These are phyloP conservation scores for Coryphaenoides rupestris DNA, from an alignment of 2,113 vertebrate genomes.

Conservation along the genomic window DNA sequence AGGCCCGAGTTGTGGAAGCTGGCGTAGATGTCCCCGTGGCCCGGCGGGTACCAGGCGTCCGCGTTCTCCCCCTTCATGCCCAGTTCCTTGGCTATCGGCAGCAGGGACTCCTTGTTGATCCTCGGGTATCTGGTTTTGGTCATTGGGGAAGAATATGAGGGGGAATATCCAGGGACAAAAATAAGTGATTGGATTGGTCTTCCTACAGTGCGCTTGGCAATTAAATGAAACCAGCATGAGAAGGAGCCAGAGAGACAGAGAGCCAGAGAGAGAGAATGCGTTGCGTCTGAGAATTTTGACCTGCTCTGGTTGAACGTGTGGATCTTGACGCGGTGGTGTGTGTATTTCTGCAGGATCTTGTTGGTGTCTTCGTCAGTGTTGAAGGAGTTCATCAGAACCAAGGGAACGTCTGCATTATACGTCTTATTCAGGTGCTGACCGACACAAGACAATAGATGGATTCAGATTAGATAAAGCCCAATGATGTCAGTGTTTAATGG, in stretches of 20 bases:
- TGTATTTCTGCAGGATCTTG: conserved; percentile 97
- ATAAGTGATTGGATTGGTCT: too few species aligned
- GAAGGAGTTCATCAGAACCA: conserved; percentile 98
- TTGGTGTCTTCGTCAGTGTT: conserved; percentile 97
- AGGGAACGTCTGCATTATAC: conserved; percentile 85
- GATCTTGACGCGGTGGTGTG: conserved; percentile 89
- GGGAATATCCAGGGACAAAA: neutral
- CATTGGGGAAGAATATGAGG: neutral
- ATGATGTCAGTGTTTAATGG: too few species aligned
- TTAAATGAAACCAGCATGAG: too few species aligned
- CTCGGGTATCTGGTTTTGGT: conserved; percentile 81
- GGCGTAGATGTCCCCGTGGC: conserved; percentile 92
- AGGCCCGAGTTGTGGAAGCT: conserved; percentile 93
- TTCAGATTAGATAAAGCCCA: too few species aligned
- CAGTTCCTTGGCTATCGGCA: conserved; percentile 86
- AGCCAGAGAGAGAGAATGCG: neutral
- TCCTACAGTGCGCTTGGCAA: too few species aligned
- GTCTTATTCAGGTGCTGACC: conserved; percentile 91
- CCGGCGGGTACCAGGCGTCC: conserved; percentile 94
- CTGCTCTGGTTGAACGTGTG: conserved; percentile 99
- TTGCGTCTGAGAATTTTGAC: conserved; percentile 55
- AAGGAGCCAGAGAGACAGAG: too few species aligned
- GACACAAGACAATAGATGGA: neutral
- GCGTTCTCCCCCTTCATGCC: conserved; percentile 81
- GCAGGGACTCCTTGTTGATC: conserved; percentile 94